Conservation (phyloP, 2,113 vertebrate genomes). For the Aplodontia rufa region DNA sequence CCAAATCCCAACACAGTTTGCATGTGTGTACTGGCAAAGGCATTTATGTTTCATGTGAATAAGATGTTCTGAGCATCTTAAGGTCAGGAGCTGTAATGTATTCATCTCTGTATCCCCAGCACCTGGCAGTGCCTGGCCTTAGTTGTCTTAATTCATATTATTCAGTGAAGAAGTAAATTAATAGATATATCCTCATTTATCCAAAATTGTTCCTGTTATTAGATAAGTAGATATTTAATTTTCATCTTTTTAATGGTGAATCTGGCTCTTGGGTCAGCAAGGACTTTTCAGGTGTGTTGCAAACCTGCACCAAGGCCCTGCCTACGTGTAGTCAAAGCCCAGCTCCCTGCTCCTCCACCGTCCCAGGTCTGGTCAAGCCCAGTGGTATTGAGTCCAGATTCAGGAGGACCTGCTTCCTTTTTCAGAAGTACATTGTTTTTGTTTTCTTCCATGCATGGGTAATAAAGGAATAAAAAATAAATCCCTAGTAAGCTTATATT, state of each 20-base stretch:
- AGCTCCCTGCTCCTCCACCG: background rate
- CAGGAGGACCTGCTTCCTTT: background rate
- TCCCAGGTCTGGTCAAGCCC: background rate
- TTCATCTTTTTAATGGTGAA: background rate
- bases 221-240: background rate
- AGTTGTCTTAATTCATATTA: slow-evolving; percentile 38
- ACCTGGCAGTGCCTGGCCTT: background rate
- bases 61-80: background rate
- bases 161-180: slow-evolving; percentile 8
- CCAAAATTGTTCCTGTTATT: background rate
- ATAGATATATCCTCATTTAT: background rate
- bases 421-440: background rate
- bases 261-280: background rate
- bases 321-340: background rate
- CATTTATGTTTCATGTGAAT: background rate
- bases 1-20: background rate
- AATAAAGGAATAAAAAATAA: background rate
- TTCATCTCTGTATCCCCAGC: background rate
- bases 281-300: background rate
- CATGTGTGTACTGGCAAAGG: background rate
- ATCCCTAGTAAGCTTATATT: background rate
- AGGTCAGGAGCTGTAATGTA: background rate
- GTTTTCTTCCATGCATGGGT: background rate
- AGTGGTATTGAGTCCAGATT: background rate
- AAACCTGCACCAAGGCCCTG: background rate